Conservation (phyloP, 2,797 vertebrate genomes). For the Alfaro cultratus region DNA sequence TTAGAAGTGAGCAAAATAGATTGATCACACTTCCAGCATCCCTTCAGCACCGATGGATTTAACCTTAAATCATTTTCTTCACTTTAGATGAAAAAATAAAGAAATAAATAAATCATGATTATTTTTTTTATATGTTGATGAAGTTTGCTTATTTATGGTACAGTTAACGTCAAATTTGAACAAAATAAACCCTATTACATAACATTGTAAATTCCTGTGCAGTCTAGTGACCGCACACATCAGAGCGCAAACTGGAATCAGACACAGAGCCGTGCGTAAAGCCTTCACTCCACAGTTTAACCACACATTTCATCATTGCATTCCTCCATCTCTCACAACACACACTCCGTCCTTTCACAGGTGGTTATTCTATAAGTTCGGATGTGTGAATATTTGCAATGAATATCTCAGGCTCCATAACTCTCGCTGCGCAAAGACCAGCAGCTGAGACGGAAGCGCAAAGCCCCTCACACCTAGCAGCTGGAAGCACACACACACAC, state of each 20-base stretch:
- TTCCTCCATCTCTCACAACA: neutral
- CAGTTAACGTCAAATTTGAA: neutral
- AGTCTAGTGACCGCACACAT: neutral
- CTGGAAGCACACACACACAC: no score
- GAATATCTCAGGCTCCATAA: neutral
- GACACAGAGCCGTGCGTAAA: conserved; percentile 1
- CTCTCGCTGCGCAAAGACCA: conserved; percentile 18
- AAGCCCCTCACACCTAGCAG: neutral
- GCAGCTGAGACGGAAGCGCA: neutral
- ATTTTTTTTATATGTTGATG: neutral
- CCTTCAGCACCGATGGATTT: neutral
- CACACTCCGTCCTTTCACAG: neutral
- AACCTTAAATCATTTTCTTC: neutral
- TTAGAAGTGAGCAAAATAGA: neutral
- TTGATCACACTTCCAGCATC: neutral
- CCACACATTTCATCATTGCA: neutral
- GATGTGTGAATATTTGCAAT: neutral
- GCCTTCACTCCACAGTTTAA: neutral
- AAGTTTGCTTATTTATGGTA: neutral
- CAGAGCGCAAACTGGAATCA: neutral
- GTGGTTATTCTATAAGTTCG: neutral
- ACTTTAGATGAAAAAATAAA: neutral
- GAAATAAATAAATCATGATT: neutral
- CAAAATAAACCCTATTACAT: neutral
- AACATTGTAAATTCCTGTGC: neutral